Base-by-base conservation (phyloP, 1,140 invertebrate species). In the Aphis craccivora region DNA sequence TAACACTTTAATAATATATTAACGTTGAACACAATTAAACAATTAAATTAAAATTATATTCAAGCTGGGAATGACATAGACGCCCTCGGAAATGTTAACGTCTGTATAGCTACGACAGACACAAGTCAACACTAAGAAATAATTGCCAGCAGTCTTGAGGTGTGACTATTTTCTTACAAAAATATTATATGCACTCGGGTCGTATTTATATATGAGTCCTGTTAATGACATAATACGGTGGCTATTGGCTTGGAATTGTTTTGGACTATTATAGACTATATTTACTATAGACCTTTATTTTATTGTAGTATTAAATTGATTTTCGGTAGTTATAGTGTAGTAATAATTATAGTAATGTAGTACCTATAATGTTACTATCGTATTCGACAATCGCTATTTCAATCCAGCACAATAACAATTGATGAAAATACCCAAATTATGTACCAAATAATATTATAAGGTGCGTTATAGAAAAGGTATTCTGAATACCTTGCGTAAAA, bases 41-140 rank as follows among this genome's bases (percentile, higher is more conserved):
- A 76, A 76, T 76, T 76, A n/a, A 76, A 76, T 76, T n/a, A n/a
- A 76, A 76, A 76, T n/a, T 76, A 35, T n/a, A n/a, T 76, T n/a
- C 14, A 76, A 60, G 30, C 55, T 30, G 55, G 4, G 55, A 60
- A 76, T 76, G 5, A 35, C 30, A 18, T 18, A 20, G 14, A 76
- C 4, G n/a, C 14, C 5, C 18, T 76, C 5, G 14, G 30, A 7
- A 76, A 76, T n/a, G 60, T 76, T 18, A 9, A n/a, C 60, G 14
- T 14, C 30, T 18, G 60, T 76, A 76, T 76, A 76, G 30, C 14
- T 20, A 76, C 2, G 60, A 76, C n/a, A n/a, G 30, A 76, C 60
- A 35, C 60, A 35, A n/a, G 60, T 76, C 60, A n/a, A 76, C 60
- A 76, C 60, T 7, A n/a, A n/a, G 30, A 4, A 11, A 30, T 67